Base-by-base conservation (phyloP, 2,113 vertebrate genomes). In the pig (Sus scrofa) region DNA sequence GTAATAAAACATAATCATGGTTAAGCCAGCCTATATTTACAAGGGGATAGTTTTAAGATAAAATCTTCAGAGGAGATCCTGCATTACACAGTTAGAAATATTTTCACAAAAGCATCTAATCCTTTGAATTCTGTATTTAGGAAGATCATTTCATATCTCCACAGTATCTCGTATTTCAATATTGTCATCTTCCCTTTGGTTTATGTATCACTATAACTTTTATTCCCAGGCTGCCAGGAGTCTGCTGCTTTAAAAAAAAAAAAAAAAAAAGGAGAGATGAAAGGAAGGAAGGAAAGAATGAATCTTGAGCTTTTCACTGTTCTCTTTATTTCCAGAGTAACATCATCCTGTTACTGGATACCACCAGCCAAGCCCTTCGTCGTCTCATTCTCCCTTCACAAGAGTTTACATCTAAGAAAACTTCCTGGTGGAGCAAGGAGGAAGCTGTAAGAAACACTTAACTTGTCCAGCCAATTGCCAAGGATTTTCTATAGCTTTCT, bases 371-470 rank as follows among this genome's bases (percentile, higher is more conserved):
- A 3, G 97, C 99, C 37, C 98, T 99, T 94, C 99, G 97, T 60
- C 98, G 98, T 14, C 98, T 99, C 52, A 0, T 98, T 52, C 93
- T 99, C 44, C 98, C 98, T 77, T 96, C 98, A 3, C 98, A 99
- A 44, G 98, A 99, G 3, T 98, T 97, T 20, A 85, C 98, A 14
- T 54, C 97, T 10, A 98, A 97, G 96, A 99, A 92, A 96, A 65
- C 97, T 11, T 98, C 99, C 0, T 99, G 99, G 99, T 99, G 99
- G 99, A 98, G 34, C 96, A 99, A 99, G 92, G 99, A 99, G 27
- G 98, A 98, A 16, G 94, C 88, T 98, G 99, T 99, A 97, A 98
- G 98, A 4, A 96, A 74, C 68, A 44, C 20, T 27, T 62, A 3
- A 18, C 54, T 58, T 65, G 44, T 77, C 34, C n/a, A 50, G 54